Conservation (phyloP, 1,140 invertebrate genomes). For the Microvelia longipes region DNA sequence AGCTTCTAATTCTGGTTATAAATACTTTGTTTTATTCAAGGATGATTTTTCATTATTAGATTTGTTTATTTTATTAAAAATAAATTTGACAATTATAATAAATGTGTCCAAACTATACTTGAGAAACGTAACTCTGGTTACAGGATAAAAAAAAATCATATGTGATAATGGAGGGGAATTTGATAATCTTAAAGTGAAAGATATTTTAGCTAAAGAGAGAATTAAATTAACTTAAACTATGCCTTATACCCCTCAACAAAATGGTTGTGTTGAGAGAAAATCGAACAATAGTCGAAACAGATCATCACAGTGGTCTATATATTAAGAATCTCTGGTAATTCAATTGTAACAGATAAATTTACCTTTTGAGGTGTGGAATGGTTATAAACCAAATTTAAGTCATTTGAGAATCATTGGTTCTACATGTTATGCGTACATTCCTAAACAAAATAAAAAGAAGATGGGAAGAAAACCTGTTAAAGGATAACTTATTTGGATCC, state of each 20-base stretch:
- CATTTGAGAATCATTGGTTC: not conserved
- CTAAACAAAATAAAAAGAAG: not conserved
- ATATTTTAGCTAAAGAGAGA: slow-evolving; percentile 16
- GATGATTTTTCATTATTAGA: slow-evolving; percentile 24
- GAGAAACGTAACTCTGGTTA: slow-evolving; percentile 19
- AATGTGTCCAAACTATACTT: slow-evolving; percentile 19
- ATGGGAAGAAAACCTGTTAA: not conserved
- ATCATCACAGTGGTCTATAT: not conserved
- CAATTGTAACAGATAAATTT: not conserved
- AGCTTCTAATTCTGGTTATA: slow-evolving; percentile 22
- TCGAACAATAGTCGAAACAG: not conserved
- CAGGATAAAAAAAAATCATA: slow-evolving; percentile 22
- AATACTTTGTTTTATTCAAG: slow-evolving; percentile 22
- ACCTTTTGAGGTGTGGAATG: not conserved
- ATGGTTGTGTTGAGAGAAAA: not conserved
- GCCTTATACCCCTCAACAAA: slow-evolving; percentile 14
- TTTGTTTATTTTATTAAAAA: slow-evolving; percentile 22
- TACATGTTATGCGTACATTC: not conserved
- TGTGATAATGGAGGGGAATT: slow-evolving; percentile 25
- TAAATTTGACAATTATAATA: slow-evolving; percentile 23
- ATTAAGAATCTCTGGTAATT: not conserved
- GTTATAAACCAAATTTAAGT: not conserved
- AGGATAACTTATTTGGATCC: too few relatives aligned
- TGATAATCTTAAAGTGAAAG: slow-evolving; percentile 21
- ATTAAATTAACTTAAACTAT: slow-evolving; percentile 13